Percentiles rank a stretch among this genome's conserved stretches.
Conservation (phyloP, 2,797 vertebrate genomes). For the Lutjanus argentimaculatus region DNA sequence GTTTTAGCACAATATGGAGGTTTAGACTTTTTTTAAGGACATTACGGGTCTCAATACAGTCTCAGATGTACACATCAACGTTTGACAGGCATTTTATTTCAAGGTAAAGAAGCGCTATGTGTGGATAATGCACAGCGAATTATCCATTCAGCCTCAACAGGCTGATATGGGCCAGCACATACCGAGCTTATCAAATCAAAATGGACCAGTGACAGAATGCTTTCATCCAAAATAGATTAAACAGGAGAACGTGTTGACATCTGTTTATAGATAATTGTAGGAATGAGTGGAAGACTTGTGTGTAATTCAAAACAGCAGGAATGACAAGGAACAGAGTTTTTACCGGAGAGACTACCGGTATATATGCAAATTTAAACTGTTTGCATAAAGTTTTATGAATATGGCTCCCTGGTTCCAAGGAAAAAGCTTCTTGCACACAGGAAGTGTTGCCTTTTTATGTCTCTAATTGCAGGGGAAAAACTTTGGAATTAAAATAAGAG, state of each 20-base stretch:
- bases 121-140: rapidly evolving
- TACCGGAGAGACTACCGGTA: no score
- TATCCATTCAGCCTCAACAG: background rate
- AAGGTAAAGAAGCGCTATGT: background rate
- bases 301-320: background rate
- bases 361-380: background rate
- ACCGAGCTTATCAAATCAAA: background rate
- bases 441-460: background rate
- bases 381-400: conserved; percentile 27
- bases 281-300: conserved; percentile 11
- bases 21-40: no score
- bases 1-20: no score
- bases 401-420: background rate
- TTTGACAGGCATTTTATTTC: background rate
- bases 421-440: background rate
- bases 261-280: background rate
- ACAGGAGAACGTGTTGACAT: background rate
- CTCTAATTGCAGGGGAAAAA: no score
- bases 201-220: background rate
- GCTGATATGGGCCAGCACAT: background rate
- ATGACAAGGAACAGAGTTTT: no score
- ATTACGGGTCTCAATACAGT: background rate
- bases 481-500: background rate
- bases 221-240: conserved; percentile 3
- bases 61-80: background rate